These are phyloP conservation scores for Hybos culiciformis DNA, from an alignment of 2,888 invertebrate species.

Conservation along the genomic window DNA sequence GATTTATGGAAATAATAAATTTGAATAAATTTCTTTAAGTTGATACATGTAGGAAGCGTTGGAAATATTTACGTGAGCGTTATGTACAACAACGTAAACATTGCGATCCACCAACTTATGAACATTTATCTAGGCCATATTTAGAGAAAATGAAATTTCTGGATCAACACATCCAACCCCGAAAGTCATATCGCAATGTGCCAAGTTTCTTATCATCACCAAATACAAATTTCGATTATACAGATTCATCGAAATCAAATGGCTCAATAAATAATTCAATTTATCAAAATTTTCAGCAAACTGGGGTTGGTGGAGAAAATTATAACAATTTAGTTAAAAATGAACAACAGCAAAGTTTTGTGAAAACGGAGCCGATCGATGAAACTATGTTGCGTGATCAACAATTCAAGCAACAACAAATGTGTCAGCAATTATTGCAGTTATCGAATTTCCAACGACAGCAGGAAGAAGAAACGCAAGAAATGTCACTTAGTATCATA, in stretches of 20 bases:
- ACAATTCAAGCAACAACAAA: neutral
- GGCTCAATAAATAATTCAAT: constrained; percentile 19
- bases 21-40: constrained; percentile 20
- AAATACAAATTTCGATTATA: constrained; percentile 30
- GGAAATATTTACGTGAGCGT: constrained; percentile 35
- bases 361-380: constrained; percentile 10
- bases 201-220: constrained; percentile 31
- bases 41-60: constrained; percentile 35
- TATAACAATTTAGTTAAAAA: neutral
- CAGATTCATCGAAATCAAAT: constrained; percentile 33
- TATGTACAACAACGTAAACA: constrained; percentile 36
- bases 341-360: neutral
- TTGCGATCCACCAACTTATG: constrained; percentile 34
- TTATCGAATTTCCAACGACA: constrained; percentile 17
- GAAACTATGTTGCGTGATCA: neutral
- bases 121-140: constrained; percentile 35
- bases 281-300: constrained; percentile 2
- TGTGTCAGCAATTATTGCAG: neutral
- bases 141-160: constrained; percentile 36
- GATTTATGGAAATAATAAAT: neutral
- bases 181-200: constrained; percentile 34
- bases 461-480: constrained; percentile 22
- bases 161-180: constrained; percentile 34
- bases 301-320: too few relatives aligned
- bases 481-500: too few relatives aligned